Percentiles rank a stretch among this genome's conserved stretches.
phyloP scores from a whole-genome alignment of 2,113 vertebrate genomes.

The Rana temporaria region DNA sequence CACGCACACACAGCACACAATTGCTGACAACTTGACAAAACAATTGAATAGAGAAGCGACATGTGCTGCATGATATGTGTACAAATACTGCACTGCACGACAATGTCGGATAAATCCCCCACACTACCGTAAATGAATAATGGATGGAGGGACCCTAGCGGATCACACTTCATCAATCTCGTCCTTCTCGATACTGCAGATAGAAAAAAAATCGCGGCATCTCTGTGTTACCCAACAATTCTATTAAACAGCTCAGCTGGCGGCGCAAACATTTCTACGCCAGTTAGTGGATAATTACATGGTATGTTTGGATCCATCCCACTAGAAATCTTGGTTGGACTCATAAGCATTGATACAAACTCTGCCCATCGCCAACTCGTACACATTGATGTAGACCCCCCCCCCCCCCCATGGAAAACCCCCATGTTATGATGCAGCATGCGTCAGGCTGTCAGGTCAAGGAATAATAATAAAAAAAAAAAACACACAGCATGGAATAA shows the following conservation, averaged over 20 bases:
- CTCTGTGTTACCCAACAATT: conserved; percentile 2
- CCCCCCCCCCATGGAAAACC: conserved; percentile 23
- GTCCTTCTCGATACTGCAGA: conserved; percentile 1
- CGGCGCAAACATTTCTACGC: conserved; percentile 24
- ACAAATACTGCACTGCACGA: not conserved
- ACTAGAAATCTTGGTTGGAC: conserved; percentile 34
- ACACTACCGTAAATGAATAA: not conserved
- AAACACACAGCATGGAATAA: conserved; percentile 12
- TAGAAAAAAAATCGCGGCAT: conserved; percentile 1
- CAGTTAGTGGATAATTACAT: conserved; percentile 39
- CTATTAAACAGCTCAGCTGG: not conserved
- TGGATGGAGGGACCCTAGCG: not conserved
- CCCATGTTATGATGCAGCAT: conserved; percentile 27
- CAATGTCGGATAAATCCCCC: not conserved
- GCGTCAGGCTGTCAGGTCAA: not conserved
- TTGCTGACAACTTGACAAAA: not conserved
- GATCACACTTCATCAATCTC: not conserved
- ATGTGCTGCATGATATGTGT: not conserved
- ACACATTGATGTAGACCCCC: conserved; percentile 6
- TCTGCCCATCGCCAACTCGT: not conserved
- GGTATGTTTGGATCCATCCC: conserved; percentile 42
- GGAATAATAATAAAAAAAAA: too few relatives aligned
- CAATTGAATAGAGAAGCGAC: not conserved
- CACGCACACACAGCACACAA: not conserved
- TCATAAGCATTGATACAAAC: conserved; percentile 8